A percentile compares a stretch with the other conserved stretches of the same genome.
Evolutionary conservation across 2,888 invertebrate genomes (phyloP).

Genomic region (Nasonovia ribisnigri): DNA sequence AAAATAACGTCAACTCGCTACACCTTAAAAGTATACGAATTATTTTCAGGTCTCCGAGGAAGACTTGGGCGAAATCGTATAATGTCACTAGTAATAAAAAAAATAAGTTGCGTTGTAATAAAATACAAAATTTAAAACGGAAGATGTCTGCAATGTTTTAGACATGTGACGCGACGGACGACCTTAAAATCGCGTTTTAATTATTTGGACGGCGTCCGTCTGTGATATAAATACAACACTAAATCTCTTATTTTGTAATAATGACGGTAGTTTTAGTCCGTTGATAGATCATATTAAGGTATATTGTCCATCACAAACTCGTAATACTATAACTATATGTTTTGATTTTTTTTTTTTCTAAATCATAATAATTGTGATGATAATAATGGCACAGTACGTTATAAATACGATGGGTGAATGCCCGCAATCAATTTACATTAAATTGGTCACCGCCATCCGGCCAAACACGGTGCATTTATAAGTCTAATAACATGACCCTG

Average conservation of each 20-base stretch:
- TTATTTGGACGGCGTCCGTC: constrained; percentile 2
- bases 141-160: neutral
- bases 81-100: neutral
- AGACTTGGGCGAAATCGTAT: neutral
- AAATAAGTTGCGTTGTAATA: neutral
- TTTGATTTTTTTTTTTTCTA: neutral
- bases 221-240: constrained; percentile 1
- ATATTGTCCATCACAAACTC: neutral
- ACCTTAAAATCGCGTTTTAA: neutral
- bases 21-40: neutral
- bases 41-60: neutral
- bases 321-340: neutral
- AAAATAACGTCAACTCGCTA: neutral
- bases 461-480: neutral
- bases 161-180: neutral
- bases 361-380: neutral
- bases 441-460: neutral
- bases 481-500: neutral
- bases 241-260: neutral
- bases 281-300: neutral
- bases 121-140: neutral
- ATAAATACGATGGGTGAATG: neutral
- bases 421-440: neutral
- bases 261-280: neutral
- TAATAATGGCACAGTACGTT: neutral